Evolutionary conservation across 2,797 vertebrate species (phyloP).

Genomic region (Premnoplex brunnescens): DNA sequence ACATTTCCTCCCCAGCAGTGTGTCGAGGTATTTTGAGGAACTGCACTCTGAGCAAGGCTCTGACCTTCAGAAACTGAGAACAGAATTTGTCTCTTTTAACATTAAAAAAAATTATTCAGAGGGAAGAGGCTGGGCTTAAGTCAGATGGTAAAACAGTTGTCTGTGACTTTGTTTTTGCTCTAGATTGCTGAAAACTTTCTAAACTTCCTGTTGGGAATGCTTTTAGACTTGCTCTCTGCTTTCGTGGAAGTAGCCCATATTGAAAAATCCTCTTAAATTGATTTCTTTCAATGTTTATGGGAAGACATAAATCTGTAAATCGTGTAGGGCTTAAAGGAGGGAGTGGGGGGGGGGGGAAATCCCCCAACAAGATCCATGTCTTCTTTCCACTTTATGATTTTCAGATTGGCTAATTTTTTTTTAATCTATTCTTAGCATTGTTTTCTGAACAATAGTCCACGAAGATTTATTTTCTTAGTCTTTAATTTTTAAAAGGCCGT

Average conservation of each 20-base stretch:
- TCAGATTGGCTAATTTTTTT: not conserved
- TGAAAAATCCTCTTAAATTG: not conserved
- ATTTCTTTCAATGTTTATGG: not conserved
- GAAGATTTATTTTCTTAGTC: not conserved
- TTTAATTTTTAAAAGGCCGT: not conserved
- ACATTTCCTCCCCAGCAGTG: not conserved
- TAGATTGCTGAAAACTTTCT: not conserved
- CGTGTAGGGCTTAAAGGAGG: not conserved
- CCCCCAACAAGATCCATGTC: not conserved
- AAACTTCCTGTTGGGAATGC: not conserved
- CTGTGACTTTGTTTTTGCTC: not conserved
- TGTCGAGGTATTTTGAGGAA: not conserved
- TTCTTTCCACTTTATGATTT: not conserved
- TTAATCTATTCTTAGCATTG: not conserved
- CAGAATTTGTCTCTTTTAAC: not conserved
- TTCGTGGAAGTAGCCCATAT: not conserved
- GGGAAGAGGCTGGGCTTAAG: not conserved
- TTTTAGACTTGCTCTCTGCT: not conserved
- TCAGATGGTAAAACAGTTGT: not conserved
- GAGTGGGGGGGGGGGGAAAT: not conserved
- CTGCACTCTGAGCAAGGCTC: not conserved
- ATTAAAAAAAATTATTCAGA: not conserved
- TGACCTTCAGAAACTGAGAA: not conserved
- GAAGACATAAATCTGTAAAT: not conserved
- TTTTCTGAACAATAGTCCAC: not conserved